A percentile compares a stretch with the other conserved stretches of the same genome.
Conservation (phyloP, 1,140 invertebrate genomes). For the Lordiphosa mommai region DNA sequence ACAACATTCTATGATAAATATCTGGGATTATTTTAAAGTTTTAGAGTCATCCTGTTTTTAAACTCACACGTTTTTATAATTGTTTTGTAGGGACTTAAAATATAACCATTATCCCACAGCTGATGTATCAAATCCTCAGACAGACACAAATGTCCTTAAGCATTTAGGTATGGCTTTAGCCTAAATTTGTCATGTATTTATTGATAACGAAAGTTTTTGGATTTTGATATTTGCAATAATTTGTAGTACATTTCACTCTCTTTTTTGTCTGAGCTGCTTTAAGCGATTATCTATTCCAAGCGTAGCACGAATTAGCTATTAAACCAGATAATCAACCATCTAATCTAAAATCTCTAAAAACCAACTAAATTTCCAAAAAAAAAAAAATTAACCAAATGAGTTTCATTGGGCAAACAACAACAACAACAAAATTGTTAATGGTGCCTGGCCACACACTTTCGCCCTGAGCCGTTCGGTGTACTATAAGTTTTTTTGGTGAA, state of each 20-base stretch:
- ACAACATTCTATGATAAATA: no score
- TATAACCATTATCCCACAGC: no score
- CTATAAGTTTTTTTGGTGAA: conserved; percentile 27
- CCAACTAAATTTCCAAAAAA: conserved; percentile 22
- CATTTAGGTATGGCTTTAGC: no score
- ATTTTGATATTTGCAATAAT: no score
- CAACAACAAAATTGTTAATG: conserved; percentile 23
- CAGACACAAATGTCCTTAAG: no score
- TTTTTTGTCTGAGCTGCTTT: conserved; percentile 43
- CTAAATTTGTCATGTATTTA: no score
- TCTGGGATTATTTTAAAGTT: no score
- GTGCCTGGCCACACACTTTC: conserved; percentile 58
- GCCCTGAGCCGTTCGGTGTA: conserved; percentile 39
- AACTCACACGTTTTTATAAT: no score
- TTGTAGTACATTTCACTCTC: not conserved
- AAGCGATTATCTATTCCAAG: conserved; percentile 38
- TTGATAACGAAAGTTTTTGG: no score
- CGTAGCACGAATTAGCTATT: conserved; percentile 45
- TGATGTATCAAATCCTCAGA: no score
- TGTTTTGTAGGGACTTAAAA: no score
- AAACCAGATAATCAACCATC: conserved; percentile 14
- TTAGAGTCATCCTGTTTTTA: no score
- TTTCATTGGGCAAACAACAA: conserved; percentile 23
- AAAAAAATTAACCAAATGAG: conserved; percentile 42
- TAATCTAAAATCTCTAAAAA: conserved; percentile 14